Base-by-base conservation (phyloP, 1,140 invertebrate genomes). In the Drosophila takahashii region DNA sequence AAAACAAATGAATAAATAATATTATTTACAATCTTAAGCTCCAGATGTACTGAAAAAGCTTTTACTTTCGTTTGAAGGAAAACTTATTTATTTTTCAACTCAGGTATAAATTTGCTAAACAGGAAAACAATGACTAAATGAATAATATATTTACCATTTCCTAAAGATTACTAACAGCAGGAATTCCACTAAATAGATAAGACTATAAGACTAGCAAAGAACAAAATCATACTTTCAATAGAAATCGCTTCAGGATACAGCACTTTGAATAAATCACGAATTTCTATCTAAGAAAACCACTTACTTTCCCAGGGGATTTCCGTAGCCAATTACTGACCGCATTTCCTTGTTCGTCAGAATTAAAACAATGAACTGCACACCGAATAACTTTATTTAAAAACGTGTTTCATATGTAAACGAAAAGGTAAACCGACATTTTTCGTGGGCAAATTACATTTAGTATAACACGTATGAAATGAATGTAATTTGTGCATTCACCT, bases 311-410 rank as follows among this genome's bases (percentile, higher is more conserved):
- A 45, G 26, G 72, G 72, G 42, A 76, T 58, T 66, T 52, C 60
- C 71, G 8, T 8, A 11, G 32, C 18, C 45, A 54, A 42, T 48
- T 18, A 53, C 26, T 67, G 22, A 9, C 27, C 50, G 61, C 51
- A 72, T 83, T 87, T 83, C 81, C 81, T 79, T 86, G 57, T 83
- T 67, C 50, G 29, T 9, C 66, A 44, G 61, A 86, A 86, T 37
- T 67, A 47, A 65, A 32, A 69, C 42, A 56, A 66, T 75, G 16
- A 32, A 13, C 11, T 39, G 45, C 7, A 11, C 16, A 41, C 45
- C 56, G 36, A 41, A 62, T 73, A 60, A 70, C 16, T 27, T 48
- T n/a, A 39, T 13, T 13, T 6, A 15, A 45, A 67, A 74, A 71
- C 81, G 71, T 77, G 76, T 32, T 34, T 48, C 22, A 60, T 70